Evolutionary conservation across 2,113 vertebrate species (phyloP).

Genomic region (Lophotis ruficrista): DNA sequence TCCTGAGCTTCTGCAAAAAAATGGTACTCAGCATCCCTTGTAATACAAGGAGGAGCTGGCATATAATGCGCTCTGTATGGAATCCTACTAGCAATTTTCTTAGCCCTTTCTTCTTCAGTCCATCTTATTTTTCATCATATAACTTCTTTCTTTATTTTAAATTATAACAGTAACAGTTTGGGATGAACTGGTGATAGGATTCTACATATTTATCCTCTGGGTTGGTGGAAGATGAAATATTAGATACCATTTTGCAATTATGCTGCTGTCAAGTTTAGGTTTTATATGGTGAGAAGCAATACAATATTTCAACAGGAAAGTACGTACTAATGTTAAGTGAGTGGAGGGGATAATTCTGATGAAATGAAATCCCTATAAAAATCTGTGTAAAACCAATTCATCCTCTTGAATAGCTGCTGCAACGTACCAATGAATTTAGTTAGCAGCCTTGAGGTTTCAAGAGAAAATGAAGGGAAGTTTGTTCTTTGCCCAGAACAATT

Average conservation of each 20-base stretch:
- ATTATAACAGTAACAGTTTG: neutral
- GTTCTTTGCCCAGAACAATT: neutral
- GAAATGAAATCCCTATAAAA: neutral
- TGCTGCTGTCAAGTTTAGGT: neutral
- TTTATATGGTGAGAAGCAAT: neutral
- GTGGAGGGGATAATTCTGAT: neutral
- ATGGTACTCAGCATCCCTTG: neutral
- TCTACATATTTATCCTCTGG: neutral
- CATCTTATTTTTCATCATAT: neutral
- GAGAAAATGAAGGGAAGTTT: neutral
- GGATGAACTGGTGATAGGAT: neutral
- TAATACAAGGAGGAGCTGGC: neutral
- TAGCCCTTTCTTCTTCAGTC: neutral
- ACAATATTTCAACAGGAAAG: neutral
- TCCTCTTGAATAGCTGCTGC: neutral
- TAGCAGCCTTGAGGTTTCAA: constrained; percentile 20
- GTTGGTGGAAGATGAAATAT: neutral
- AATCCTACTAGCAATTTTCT: neutral
- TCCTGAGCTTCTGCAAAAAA: neutral
- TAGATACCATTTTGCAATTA: neutral
- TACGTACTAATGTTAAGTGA: neutral
- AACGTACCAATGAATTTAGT: neutral
- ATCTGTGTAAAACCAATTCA: neutral
- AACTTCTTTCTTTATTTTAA: neutral
- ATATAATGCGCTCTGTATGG: neutral